Conservation (phyloP, 2,113 vertebrate species). For the Pristiophorus japonicus region DNA sequence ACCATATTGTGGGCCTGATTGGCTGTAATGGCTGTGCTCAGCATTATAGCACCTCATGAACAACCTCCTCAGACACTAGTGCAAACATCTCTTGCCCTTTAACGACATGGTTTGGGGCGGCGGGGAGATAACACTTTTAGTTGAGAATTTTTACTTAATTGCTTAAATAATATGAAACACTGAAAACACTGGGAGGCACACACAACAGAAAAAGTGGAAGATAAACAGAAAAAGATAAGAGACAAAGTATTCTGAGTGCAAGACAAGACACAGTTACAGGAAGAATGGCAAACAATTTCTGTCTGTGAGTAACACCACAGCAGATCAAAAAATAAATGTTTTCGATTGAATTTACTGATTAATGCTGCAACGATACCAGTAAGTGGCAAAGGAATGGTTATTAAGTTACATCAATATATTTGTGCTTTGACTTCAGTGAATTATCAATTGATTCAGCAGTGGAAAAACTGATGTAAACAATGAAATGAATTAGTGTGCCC, state of each 20-base stretch:
- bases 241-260: not conserved
- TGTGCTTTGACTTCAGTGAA: slow-evolving; percentile 3
- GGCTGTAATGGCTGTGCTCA: too few species aligned
- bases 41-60: too few species aligned
- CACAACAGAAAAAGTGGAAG: not conserved
- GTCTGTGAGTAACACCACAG: not conserved
- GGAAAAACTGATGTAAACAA: not conserved
- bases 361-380: not conserved
- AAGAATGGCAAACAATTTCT: not conserved
- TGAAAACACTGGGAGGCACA: too few species aligned
- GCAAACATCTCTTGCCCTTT: too few species aligned
- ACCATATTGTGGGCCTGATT: too few species aligned
- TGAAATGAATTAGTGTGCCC: not conserved
- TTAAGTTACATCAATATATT: not conserved
- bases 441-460: slow-evolving; percentile 14
- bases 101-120: too few species aligned
- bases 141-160: too few species aligned
- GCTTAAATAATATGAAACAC: too few species aligned
- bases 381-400: not conserved
- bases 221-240: not conserved
- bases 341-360: not conserved
- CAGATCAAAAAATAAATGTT: not conserved
- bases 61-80: too few species aligned
- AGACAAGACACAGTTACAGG: not conserved
- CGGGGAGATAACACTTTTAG: too few species aligned